Evolutionary conservation across 1,140 invertebrate genomes (phyloP).

Genomic region (Drosophila nikananu): DNA sequence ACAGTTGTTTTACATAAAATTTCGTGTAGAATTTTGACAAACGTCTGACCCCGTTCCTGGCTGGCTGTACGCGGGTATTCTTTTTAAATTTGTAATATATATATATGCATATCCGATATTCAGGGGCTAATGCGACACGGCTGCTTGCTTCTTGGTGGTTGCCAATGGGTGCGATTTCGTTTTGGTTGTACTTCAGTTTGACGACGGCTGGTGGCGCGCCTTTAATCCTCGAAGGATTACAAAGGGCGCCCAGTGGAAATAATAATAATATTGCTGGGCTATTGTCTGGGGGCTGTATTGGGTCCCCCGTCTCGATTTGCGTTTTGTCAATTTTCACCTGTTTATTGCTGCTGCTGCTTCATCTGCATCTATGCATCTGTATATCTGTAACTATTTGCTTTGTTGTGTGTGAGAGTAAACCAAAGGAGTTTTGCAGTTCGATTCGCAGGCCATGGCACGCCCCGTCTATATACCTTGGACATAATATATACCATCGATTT

Average conservation of each 20-base stretch:
- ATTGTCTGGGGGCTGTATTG: constrained; percentile 65
- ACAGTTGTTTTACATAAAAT: constrained; percentile 82
- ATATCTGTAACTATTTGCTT: constrained; percentile 54
- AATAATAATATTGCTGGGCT: constrained; percentile 85
- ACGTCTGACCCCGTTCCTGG: constrained; percentile 66
- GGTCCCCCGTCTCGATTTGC: constrained; percentile 58
- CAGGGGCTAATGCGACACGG: background rate
- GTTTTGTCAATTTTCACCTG: constrained; percentile 72
- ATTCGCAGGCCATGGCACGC: constrained; percentile 39
- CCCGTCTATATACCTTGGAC: constrained; percentile 6
- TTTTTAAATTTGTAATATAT: background rate
- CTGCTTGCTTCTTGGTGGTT: constrained; percentile 59
- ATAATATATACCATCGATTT: background rate
- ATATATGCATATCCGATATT: background rate
- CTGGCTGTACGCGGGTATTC: background rate
- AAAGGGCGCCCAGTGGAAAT: constrained; percentile 74
- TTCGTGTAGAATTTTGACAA: constrained; percentile 80
- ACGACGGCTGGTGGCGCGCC: constrained; percentile 57
- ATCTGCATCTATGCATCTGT: constrained; percentile 46
- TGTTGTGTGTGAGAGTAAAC: constrained; percentile 71
- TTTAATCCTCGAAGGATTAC: constrained; percentile 76
- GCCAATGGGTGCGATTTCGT: constrained; percentile 67
- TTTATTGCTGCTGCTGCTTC: constrained; percentile 67
- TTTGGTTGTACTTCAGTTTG: constrained; percentile 78
- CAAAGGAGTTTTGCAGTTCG: constrained; percentile 70